Evolutionary conservation across 2,888 invertebrate species (phyloP), one percentile per base, ranked within the genome.

Genomic region (Carabus problematicus): DNA sequence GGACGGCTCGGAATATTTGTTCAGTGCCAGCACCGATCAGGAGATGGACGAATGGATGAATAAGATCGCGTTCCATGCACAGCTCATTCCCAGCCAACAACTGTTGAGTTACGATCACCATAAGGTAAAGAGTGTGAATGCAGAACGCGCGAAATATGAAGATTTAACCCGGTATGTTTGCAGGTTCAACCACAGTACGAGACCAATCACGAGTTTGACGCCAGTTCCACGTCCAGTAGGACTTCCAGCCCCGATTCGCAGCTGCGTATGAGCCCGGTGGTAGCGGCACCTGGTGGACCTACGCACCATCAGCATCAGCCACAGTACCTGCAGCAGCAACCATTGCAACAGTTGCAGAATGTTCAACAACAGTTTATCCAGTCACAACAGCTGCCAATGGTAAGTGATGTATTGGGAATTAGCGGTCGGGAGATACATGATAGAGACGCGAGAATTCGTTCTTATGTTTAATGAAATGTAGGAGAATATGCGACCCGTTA

Each of bases 1-100:
- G 0, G 98, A 98, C 81, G 95, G 95, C 1, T 93, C 97, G 0
- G 97, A 97, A 83, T 98, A 92, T 83, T 84, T 98, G 72, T 95
- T 98, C 82, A 88, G 93, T 54, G 91, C 94, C 59, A 83, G 87
- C 7, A 88, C 86, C 54, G 86, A 89, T 64, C 88, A 87, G 1
- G 89, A 91, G 68, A 90, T 95, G 91, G 86, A 88, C 76, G 94
- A 95, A 70, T 97, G 97, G 97, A 90, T 95, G 12, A 91, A 91
- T 78, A 97, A 96, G 84, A 90, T 98, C 74, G 88, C 91, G 64
- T 97, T 97, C 88, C 96, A 97, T 82, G 97, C 98, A 11, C 87
- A 88, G 76, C 85, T 97, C 72, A 94, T 95, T 11, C 97, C 97
- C 11, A 92, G 91, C 79, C 87, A 94, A 78, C 96, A 96, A 80